Evolutionary conservation across 2,113 vertebrate genomes (phyloP), one percentile per base, ranked within the genome.

Genomic region (Ovibos moschatus): DNA sequence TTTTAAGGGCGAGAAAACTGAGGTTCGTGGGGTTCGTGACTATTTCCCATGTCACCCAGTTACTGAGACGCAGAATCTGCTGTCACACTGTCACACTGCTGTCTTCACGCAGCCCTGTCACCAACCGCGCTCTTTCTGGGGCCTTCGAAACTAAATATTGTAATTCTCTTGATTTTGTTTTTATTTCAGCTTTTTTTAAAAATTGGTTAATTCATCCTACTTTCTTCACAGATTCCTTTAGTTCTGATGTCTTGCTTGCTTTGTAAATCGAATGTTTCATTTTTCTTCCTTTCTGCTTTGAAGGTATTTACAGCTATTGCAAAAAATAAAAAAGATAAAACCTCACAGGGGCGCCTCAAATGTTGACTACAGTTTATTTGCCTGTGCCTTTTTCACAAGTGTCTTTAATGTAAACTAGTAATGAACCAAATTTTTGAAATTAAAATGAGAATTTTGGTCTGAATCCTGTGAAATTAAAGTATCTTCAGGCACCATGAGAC

Each of bases 1-100:
- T 3, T 28, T 14, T 23, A 16, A 40, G 64, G 82, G 50, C 1
- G 5, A 71, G 53, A 11, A 17, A 51, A 45, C 30, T 6, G 64
- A 62, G 47, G 16, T 7, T 53, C 47, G 1, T 2, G 1, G 67
- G 45, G 45, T 45, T 45, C 7, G 45, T 45, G 45, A 60, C 28
- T 25, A 1, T 7, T 1, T 16, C 78, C 28, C 0, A 2, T 2
- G 1, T 43, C 55, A 1, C 14, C 0, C 7, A 58, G 47, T 43
- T 40, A 2, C 13, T 7, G 16, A 71, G 86, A 33, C 13, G 16
- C 71, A 21, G 47, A n/a, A 19, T 2, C 6, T n/a, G n/a, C n/a
- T n/a, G n/a, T n/a, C n/a, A n/a, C n/a, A n/a, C n/a, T 2, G 33
- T 36, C 82, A 2, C 60, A 3, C 55, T 1, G 12, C 28, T 30